phyloP scores from a whole-genome alignment of 1,140 invertebrate genomes.

The Aradophagus sp. region DNA sequence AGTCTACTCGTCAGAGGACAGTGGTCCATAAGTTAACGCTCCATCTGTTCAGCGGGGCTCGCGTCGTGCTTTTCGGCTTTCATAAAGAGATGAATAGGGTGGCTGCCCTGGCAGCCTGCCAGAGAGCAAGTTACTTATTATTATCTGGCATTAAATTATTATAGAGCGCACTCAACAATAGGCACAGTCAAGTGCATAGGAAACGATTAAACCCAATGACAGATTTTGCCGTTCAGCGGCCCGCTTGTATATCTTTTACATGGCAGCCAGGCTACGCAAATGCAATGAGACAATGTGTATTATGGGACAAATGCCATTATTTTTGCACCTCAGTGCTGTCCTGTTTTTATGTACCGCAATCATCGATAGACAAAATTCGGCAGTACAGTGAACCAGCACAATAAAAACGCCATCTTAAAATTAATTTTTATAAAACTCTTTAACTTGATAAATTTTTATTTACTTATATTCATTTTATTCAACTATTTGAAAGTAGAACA shows the following conservation, averaged over 20 bases:
- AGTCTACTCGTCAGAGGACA: slow-evolving; percentile 59
- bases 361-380: slow-evolving; percentile 1
- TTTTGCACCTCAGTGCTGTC: slow-evolving; percentile 19
- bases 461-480: too few relatives aligned
- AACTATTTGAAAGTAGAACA: too few relatives aligned
- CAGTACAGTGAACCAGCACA: too few relatives aligned
- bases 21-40: slow-evolving; percentile 71
- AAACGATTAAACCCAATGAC: slow-evolving; percentile 74
- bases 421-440: too few relatives aligned
- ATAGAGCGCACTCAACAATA: slow-evolving; percentile 71
- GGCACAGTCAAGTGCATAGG: slow-evolving; percentile 72
- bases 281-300: slow-evolving; percentile 42
- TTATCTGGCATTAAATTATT: slow-evolving; percentile 76
- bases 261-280: slow-evolving; percentile 22
- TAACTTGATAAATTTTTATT: too few relatives aligned
- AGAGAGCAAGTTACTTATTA: slow-evolving; percentile 75
- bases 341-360: slow-evolving; percentile 15
- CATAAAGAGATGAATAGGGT: slow-evolving; percentile 71
- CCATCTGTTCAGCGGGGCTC: slow-evolving; percentile 61
- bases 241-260: slow-evolving; percentile 49
- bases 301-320: slow-evolving; percentile 27
- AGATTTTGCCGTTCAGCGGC: slow-evolving; percentile 37
- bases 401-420: too few relatives aligned
- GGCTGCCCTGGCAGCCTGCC: slow-evolving; percentile 68
- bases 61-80: slow-evolving; percentile 66